Conservation (phyloP, 2,113 vertebrate species). For the Atrichornis clamosus region DNA sequence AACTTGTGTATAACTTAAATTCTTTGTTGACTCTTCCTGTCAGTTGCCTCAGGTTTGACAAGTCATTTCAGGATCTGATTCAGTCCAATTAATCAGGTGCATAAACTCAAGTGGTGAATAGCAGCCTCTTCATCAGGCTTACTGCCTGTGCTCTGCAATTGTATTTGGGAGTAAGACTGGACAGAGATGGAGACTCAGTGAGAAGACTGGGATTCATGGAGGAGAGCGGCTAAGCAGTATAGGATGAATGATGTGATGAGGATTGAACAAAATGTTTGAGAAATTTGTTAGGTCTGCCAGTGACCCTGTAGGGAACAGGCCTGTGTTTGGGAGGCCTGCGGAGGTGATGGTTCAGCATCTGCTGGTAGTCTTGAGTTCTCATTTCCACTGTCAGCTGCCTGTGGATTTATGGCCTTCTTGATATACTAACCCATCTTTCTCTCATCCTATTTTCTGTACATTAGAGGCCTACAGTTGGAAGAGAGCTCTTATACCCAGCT, state of each 20-base stretch:
- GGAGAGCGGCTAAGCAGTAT: background rate
- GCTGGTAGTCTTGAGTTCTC: background rate
- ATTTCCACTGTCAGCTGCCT: background rate
- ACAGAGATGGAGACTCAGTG: background rate
- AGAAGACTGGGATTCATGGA: background rate
- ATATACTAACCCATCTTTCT: background rate
- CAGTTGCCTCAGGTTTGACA: background rate
- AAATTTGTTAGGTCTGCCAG: background rate
- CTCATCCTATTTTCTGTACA: background rate
- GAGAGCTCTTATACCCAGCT: background rate
- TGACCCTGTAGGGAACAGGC: background rate
- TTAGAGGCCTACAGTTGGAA: background rate
- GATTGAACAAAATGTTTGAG: background rate
- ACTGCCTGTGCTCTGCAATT: background rate
- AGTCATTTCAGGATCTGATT: background rate
- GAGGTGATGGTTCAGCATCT: background rate
- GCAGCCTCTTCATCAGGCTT: background rate
- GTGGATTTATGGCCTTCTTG: background rate
- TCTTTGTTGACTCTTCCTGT: background rate
- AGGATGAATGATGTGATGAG: background rate
- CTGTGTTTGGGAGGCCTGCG: background rate
- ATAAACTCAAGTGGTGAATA: background rate
- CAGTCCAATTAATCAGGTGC: background rate
- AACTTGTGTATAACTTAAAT: background rate
- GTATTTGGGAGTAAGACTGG: background rate